Evolutionary conservation across 2,888 invertebrate species (phyloP).

Genomic region (Megaustenia siamemsis): DNA sequence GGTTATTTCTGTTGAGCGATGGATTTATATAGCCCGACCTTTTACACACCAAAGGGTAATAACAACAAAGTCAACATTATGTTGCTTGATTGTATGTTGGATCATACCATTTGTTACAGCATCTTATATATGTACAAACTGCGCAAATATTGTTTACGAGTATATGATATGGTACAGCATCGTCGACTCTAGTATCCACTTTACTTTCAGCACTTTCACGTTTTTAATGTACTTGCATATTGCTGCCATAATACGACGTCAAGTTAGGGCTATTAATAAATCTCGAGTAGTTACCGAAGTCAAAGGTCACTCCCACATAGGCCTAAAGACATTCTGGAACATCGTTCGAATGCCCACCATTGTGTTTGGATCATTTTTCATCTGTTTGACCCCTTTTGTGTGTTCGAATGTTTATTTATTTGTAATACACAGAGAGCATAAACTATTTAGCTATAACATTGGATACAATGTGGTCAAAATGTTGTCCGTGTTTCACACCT

Average conservation of each 20-base stretch:
- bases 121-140: not conserved
- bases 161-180: not conserved
- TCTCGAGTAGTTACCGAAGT: no score
- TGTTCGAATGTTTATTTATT: not conserved
- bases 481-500: not conserved
- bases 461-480: not conserved
- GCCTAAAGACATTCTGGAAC: not conserved
- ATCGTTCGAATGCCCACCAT: not conserved
- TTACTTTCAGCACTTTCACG: not conserved
- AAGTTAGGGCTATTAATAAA: not conserved
- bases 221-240: not conserved
- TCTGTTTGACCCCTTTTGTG: not conserved
- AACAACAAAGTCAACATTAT: not conserved
- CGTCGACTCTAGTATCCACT: not conserved
- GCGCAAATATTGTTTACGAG: not conserved
- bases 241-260: not conserved
- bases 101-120: not conserved
- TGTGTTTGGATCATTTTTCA: not conserved
- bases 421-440: not conserved
- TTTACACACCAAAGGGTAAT: conserved; percentile 1
- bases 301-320: no score
- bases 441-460: not conserved
- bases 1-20: conserved; percentile 1
- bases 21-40: conserved; percentile 14
- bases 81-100: not conserved